Conservation (phyloP, 1,140 invertebrate species). For the Hormaphis cornu region DNA sequence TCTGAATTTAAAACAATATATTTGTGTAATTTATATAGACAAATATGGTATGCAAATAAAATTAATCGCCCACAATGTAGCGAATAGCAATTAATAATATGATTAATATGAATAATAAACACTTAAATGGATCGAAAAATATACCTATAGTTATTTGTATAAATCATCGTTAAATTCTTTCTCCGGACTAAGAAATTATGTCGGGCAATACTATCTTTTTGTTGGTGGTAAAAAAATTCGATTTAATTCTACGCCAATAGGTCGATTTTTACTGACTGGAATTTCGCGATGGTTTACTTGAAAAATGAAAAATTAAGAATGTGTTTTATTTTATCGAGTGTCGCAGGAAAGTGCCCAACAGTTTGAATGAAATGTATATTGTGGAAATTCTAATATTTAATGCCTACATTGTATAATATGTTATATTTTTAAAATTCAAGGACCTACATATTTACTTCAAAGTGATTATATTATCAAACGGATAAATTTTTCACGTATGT, state of each 20-base stretch:
- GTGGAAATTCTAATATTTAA: too few relatives aligned
- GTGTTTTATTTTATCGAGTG: not conserved
- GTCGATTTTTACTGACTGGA: not conserved
- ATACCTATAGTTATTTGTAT: slow-evolving; percentile 8
- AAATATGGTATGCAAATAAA: not conserved
- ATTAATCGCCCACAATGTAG: not conserved
- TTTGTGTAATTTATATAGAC: not conserved
- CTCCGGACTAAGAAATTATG: slow-evolving; percentile 8
- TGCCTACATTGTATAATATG: too few relatives aligned
- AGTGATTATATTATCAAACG: too few relatives aligned
- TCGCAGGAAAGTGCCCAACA: too few relatives aligned
- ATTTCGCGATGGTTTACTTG: not conserved
- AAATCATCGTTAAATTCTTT: slow-evolving; percentile 9
- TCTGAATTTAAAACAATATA: not conserved
- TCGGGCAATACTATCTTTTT: slow-evolving; percentile 6
- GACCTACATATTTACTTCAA: too few relatives aligned
- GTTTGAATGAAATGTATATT: too few relatives aligned
- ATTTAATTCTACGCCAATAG: slow-evolving; percentile 7
- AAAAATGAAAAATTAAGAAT: not conserved
- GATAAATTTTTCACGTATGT: too few relatives aligned
- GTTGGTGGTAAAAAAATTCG: not conserved
- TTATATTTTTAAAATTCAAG: too few relatives aligned
- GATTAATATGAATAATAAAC: not conserved
- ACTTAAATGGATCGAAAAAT: slow-evolving; percentile 5
- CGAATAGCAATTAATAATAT: not conserved